A percentile compares a stretch with the other conserved stretches of the same genome.
These are phyloP conservation scores for Calyptommatus sinebrachiatus DNA, from an alignment of 2,113 vertebrate species.

Conservation along the genomic window DNA sequence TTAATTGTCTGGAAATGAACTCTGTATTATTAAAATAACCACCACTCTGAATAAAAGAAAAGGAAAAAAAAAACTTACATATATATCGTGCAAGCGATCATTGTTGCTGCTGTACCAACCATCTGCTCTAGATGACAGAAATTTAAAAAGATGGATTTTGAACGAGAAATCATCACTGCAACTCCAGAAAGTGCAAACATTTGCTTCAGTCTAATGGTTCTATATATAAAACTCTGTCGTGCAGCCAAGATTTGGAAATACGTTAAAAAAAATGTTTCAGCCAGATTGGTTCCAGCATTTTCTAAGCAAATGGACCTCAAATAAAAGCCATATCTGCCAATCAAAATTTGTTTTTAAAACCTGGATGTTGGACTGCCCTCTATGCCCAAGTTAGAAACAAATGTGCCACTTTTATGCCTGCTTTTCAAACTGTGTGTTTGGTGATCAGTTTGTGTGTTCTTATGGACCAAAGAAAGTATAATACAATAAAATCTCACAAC, in stretches of 20 bases:
- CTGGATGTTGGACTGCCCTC: too few relatives aligned
- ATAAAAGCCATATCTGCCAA: not conserved
- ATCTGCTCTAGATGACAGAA: slow-evolving; percentile 70
- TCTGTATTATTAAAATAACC: not conserved
- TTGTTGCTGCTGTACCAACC: slow-evolving; percentile 35
- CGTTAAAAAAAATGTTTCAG: not conserved
- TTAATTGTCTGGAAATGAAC: not conserved
- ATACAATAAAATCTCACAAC: too few relatives aligned
- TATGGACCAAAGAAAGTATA: too few relatives aligned
- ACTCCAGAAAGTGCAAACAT: not conserved
- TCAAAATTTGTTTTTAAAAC: too few relatives aligned
- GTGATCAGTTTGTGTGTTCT: too few relatives aligned
- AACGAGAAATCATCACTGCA: not conserved
- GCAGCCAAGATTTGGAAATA: not conserved
- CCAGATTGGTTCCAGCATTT: fast-evolving
- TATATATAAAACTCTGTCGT: not conserved
- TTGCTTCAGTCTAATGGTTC: too few relatives aligned
- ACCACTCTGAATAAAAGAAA: not conserved
- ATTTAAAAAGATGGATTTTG: slow-evolving; percentile 25
- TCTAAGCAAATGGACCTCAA: fast-evolving
- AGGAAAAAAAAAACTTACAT: not conserved
- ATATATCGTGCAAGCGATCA: fast-evolving
- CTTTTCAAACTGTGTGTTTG: too few relatives aligned
- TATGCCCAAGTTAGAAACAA: too few relatives aligned
- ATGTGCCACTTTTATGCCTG: too few relatives aligned